Evolutionary conservation across 2,113 vertebrate species (phyloP).

Genomic region (Cololabis saira): DNA sequence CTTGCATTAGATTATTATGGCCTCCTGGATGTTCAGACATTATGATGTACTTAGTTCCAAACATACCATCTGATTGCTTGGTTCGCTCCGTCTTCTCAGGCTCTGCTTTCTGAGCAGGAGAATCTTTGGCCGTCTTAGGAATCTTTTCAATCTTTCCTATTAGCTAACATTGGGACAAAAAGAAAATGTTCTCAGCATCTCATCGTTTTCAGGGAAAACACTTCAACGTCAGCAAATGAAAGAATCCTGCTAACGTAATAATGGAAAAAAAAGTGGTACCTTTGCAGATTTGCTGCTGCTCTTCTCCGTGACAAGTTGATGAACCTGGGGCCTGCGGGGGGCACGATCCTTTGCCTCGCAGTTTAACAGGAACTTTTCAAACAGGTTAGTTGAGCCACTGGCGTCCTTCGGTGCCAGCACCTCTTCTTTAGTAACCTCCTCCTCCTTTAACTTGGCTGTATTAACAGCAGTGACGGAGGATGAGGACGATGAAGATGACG

Average conservation of each 20-base stretch:
- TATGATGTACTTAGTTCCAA: neutral
- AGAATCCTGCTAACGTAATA: too few species aligned
- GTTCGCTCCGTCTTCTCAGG: slow-evolving; percentile 85
- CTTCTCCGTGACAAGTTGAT: slow-evolving; percentile 55
- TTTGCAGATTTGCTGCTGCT: slow-evolving; percentile 65
- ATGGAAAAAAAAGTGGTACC: slow-evolving; percentile 43
- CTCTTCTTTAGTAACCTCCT: slow-evolving; percentile 72
- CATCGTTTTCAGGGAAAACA: too few species aligned
- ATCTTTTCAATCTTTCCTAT: slow-evolving; percentile 86
- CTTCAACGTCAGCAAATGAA: too few species aligned
- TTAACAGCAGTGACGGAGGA: slow-evolving; percentile 45
- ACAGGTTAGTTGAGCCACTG: slow-evolving; percentile 74
- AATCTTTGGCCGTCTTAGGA: slow-evolving; percentile 86
- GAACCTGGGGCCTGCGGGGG: slow-evolving; percentile 65
- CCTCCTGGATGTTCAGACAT: neutral
- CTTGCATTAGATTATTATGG: too few species aligned
- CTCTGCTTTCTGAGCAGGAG: slow-evolving; percentile 84
- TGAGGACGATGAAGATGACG: slow-evolving; percentile 61
- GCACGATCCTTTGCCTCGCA: slow-evolving; percentile 82
- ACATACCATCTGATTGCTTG: slow-evolving; percentile 87
- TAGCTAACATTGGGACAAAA: slow-evolving; percentile 56
- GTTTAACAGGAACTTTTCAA: slow-evolving; percentile 82
- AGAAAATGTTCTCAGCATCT: neutral
- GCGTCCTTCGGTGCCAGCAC: slow-evolving; percentile 65
- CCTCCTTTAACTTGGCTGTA: slow-evolving; percentile 67